A percentile compares a stretch with the other conserved stretches of the same genome.
Conservation (phyloP, 2,888 invertebrate genomes). For the Itoplectis maculator region DNA sequence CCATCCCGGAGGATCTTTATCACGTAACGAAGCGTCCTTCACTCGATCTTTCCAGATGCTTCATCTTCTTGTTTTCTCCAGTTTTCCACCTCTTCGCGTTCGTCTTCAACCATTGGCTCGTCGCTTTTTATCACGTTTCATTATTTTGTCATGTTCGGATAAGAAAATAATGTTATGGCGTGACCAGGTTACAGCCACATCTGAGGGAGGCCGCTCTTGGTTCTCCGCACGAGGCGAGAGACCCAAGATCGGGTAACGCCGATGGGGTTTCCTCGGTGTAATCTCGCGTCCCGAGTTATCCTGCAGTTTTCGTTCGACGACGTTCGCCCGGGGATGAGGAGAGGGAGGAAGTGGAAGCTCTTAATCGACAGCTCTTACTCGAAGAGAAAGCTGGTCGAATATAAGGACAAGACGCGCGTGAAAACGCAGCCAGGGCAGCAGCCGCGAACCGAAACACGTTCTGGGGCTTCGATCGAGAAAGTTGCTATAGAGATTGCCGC, state of each 20-base stretch:
- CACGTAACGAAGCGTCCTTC: conserved; percentile 66
- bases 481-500: conserved; percentile 21
- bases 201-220: no score
- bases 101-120: conserved; percentile 5
- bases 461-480: conserved; percentile 45
- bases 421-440: not conserved
- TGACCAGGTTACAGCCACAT: conserved; percentile 8
- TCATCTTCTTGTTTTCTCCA: conserved; percentile 31
- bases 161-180: conserved; percentile 35
- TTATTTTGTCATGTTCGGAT: conserved; percentile 57
- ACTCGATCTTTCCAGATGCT: conserved; percentile 66
- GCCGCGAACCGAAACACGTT: conserved; percentile 18
- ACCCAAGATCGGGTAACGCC: not conserved
- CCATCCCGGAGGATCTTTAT: conserved; percentile 65
- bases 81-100: conserved; percentile 14
- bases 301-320: conserved; percentile 13
- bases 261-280: conserved; percentile 40
- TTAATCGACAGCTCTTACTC: conserved; percentile 43
- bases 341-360: conserved; percentile 12
- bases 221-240: not conserved
- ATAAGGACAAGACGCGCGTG: not conserved
- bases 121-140: conserved; percentile 61
- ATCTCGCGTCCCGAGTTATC: conserved; percentile 38
- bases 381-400: not conserved
- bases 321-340: not conserved